A percentile compares a stretch with the other conserved stretches of the same genome.
Evolutionary conservation across 2,888 invertebrate species (phyloP).

Genomic region (Anagyrus pseudococci): DNA sequence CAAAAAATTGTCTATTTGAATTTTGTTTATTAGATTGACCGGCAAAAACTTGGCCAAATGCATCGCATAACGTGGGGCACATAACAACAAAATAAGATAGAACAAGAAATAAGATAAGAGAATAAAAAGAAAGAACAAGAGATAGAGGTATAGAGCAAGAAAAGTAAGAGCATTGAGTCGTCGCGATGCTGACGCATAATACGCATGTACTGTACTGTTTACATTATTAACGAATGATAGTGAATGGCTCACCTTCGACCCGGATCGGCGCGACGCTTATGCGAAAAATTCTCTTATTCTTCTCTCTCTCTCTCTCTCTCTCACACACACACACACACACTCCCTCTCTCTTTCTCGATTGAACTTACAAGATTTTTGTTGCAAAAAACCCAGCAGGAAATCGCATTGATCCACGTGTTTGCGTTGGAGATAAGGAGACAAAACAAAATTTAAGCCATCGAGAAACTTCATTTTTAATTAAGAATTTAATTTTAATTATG

Average conservation of each 20-base stretch:
- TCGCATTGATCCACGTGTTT: not conserved
- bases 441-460: too few relatives aligned
- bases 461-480: too few relatives aligned
- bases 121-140: too few relatives aligned
- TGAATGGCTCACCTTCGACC: conserved; percentile 31
- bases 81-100: too few relatives aligned
- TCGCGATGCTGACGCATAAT: not conserved
- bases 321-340: not conserved
- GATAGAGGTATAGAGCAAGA: too few relatives aligned
- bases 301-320: not conserved
- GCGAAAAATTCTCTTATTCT: not conserved
- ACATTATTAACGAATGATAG: conserved; percentile 34
- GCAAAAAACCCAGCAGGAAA: not conserved
- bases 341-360: not conserved
- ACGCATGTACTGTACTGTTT: conserved; percentile 15
- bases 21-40: too few relatives aligned
- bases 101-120: too few relatives aligned
- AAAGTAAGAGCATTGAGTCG: not conserved
- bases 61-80: too few relatives aligned
- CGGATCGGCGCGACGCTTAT: not conserved
- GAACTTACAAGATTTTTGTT: not conserved
- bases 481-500: too few relatives aligned
- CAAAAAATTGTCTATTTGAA: too few relatives aligned
- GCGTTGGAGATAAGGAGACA: too few relatives aligned
- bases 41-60: too few relatives aligned